Base-by-base conservation (phyloP, 92 coral and sea anemone species). In the Heliopora coerulea region DNA sequence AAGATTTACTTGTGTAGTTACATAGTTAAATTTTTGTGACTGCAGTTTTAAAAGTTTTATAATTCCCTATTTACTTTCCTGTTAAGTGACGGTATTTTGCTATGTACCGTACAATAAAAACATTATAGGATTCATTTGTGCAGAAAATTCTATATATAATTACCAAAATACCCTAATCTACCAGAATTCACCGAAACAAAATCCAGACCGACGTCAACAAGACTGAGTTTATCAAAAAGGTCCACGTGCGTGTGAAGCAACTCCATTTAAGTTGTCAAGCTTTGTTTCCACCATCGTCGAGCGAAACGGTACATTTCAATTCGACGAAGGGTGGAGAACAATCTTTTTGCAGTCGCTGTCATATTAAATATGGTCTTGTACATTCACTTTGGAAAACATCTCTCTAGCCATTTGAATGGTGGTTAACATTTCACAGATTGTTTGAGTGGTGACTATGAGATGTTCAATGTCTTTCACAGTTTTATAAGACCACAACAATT, bases 341-440 rank as follows among this genome's bases (percentile, higher is more conserved):
- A 77, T 35, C 73, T 77, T 62, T 62, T n/a, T n/a, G n/a, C n/a
- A n/a, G n/a, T 62, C 44, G 81, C 81, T 77, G 81, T 77, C 65
- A 62, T 77, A 40, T 61, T 62, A 33, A 59, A 73, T 57, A 61
- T 60, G 80, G 80, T 75, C 44, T 59, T 31, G 57, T 62, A 75
- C 56, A 52, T 52, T 46, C 48, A 75, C 80, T 40, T 75, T 73
- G 42, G 68, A 57, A 25, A 75, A 61, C 80, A 75, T 75, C 39
- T 44, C 60, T 67, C 62, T 75, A 15, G 59, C 73, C n/a, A 75
- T 28, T 59, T 24, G 74, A 2, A 39, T 19, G 48, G 80, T 39
- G 69, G 56, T 61, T 75, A 75, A 37, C 61, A 74, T 62, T 54
- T 74, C 79, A 32, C 80, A 75, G 62, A 75, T 75, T 49, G 72